Conservation (phyloP, 2,888 invertebrate species). For the Vanessa cardui region DNA sequence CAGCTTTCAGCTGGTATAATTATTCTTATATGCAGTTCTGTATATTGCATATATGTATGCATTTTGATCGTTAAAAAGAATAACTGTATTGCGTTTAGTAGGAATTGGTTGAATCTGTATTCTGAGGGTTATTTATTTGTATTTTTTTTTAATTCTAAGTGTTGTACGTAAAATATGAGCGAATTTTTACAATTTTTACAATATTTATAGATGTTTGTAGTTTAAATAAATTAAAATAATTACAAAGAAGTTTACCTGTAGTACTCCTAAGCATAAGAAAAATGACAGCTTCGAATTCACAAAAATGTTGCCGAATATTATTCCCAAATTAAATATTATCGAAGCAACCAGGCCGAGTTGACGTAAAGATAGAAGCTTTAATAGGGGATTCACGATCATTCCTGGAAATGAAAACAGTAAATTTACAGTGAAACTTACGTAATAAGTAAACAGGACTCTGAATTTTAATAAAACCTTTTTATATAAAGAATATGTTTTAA, state of each 20-base stretch:
- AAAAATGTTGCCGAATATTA: slow-evolving; percentile 14
- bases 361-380: slow-evolving; percentile 16
- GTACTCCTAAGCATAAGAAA: slow-evolving; percentile 24
- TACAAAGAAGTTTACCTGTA: slow-evolving; percentile 14
- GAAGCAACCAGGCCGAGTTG: slow-evolving; percentile 4
- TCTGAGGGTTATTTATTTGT: too few species aligned
- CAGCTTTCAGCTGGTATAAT: not conserved
- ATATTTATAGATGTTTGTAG: not conserved
- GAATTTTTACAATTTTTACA: too few species aligned
- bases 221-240: not conserved
- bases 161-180: too few species aligned
- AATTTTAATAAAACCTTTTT: too few species aligned
- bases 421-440: not conserved
- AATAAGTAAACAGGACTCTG: not conserved
- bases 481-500: too few species aligned
- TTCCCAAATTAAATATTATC: slow-evolving; percentile 11
- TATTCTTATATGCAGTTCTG: too few species aligned
- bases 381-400: slow-evolving; percentile 19
- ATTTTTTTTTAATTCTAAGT: too few species aligned
- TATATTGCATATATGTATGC: too few species aligned
- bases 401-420: slow-evolving; percentile 47
- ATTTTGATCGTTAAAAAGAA: too few species aligned
- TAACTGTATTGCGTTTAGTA: too few species aligned
- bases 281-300: slow-evolving; percentile 26
- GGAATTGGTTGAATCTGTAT: too few species aligned